These are phyloP conservation scores for Cephus runcator DNA, from an alignment of 2,888 invertebrate genomes.

Conservation along the genomic window DNA sequence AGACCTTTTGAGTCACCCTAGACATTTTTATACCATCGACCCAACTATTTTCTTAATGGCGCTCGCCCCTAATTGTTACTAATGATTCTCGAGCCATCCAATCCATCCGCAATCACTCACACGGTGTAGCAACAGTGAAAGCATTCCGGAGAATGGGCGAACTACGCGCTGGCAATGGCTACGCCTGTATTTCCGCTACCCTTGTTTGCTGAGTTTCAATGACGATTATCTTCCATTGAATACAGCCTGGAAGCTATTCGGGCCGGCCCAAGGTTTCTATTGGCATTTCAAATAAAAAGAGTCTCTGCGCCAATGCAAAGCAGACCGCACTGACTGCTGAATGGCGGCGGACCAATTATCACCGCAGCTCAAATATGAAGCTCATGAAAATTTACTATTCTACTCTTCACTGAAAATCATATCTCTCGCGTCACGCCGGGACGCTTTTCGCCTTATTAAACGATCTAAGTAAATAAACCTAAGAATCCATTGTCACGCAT, in stretches of 20 bases:
- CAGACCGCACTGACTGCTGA: background rate
- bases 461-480: background rate
- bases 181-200: background rate
- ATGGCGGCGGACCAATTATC: constrained; percentile 4
- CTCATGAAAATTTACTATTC: background rate
- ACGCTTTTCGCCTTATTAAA: background rate
- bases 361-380: background rate
- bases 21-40: background rate
- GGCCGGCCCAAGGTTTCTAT: background rate
- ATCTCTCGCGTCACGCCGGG: background rate
- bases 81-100: background rate
- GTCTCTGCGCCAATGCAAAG: background rate
- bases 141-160: background rate
- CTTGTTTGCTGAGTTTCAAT: background rate
- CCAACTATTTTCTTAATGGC: background rate
- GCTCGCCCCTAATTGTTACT: background rate
- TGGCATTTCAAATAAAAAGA: constrained; percentile 1
- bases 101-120: background rate
- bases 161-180: background rate
- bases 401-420: background rate
- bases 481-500: background rate
- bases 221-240: constrained; percentile 2
- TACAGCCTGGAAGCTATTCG: background rate
- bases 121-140: background rate
- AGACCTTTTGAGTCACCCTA: background rate